Conservation (phyloP, 2,797 vertebrate genomes). For the Hozukius guyotensis region DNA sequence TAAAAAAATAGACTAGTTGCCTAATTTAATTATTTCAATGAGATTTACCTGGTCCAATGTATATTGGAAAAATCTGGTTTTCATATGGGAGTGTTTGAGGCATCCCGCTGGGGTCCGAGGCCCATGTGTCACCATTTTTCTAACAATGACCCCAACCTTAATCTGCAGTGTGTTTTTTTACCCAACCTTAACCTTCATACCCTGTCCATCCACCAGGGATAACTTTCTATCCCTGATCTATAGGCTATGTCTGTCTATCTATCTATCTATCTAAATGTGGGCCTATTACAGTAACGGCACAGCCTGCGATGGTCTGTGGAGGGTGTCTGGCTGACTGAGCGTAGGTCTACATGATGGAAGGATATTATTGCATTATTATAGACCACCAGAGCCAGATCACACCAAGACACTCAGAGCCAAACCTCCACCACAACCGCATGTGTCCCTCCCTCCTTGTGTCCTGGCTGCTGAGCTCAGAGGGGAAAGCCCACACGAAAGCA, state of each 20-base stretch:
- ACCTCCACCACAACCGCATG: constrained; percentile 64
- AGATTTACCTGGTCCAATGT: too few species aligned
- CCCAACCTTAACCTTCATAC: too few species aligned
- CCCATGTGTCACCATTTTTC: too few species aligned
- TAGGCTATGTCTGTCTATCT: too few species aligned
- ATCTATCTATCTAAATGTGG: neutral
- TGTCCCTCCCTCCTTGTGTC: constrained; percentile 4
- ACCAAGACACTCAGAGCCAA: constrained; percentile 32
- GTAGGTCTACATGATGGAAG: neutral
- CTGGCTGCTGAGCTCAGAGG: constrained; percentile 71
- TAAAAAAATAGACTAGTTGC: neutral
- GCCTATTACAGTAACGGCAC: neutral
- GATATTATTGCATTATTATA: constrained; percentile 42
- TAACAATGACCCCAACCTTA: too few species aligned
- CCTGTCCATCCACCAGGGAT: too few species aligned
- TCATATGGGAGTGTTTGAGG: too few species aligned
- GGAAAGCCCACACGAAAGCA: constrained; percentile 69
- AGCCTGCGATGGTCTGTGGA: neutral
- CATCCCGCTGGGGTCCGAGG: too few species aligned
- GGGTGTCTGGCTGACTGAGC: neutral
- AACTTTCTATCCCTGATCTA: too few species aligned
- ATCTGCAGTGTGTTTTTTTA: too few species aligned
- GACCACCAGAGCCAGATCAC: constrained; percentile 29
- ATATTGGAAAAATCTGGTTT: too few species aligned
- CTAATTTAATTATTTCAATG: too few species aligned